Conservation (phyloP, 1,140 invertebrate species). For the Odontomachus brunneus region DNA sequence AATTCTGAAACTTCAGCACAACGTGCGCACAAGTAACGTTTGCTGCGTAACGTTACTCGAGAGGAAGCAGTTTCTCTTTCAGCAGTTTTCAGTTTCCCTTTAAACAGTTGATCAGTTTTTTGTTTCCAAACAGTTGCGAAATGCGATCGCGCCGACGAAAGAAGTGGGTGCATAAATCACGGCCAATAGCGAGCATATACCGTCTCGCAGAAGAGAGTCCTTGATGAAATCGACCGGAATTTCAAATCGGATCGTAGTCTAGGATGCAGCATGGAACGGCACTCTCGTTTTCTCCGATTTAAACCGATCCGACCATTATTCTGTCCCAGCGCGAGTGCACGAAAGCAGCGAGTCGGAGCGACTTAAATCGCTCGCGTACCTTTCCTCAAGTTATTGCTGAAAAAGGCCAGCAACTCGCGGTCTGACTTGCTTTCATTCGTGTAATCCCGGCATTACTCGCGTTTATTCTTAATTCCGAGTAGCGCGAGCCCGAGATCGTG, state of each 20-base stretch:
- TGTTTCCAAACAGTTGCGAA: slow-evolving; percentile 9
- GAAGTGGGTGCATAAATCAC: neutral
- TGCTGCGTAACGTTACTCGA: too few relatives aligned
- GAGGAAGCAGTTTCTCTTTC: too few relatives aligned
- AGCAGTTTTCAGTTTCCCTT: too few relatives aligned
- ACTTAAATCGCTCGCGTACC: too few relatives aligned
- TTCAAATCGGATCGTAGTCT: neutral
- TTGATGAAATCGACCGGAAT: neutral
- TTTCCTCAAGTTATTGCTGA: too few relatives aligned
- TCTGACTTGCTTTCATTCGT: slow-evolving; percentile 19
- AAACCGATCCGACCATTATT: too few relatives aligned
- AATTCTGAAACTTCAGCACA: too few relatives aligned
- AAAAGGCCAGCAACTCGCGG: neutral
- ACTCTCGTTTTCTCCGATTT: neutral
- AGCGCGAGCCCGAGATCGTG: neutral
- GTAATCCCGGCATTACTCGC: slow-evolving; percentile 36
- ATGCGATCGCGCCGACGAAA: neutral
- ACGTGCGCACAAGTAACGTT: too few relatives aligned
- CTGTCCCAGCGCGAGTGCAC: too few relatives aligned
- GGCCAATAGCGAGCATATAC: neutral
- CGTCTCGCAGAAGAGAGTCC: neutral
- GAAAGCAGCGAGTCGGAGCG: too few relatives aligned
- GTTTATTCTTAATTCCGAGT: slow-evolving; percentile 62
- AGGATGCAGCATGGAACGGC: too few relatives aligned
- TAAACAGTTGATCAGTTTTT: too few relatives aligned